Evolutionary conservation across 2,888 invertebrate species (phyloP), one percentile per base, ranked within the genome.

Genomic region (Cylloceria caligata): DNA sequence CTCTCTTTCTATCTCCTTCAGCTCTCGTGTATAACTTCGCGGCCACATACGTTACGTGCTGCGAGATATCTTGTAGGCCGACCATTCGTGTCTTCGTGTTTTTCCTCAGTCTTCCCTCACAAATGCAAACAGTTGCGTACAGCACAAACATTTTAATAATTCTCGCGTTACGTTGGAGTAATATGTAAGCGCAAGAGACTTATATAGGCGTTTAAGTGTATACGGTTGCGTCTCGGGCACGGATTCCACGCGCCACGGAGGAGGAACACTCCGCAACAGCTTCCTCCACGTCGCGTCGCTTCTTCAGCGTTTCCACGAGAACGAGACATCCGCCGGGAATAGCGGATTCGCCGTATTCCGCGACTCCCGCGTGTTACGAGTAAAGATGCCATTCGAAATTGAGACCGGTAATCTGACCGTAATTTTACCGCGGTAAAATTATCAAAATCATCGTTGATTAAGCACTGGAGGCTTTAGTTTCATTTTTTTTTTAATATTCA

Each of bases 251-350:
- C 39, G 60, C 60, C 30, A 34, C 34, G 34, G 34, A 57, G 57
- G 30, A 34, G 57, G 0, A 57, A 34, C n/a, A 34, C 34, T 30
- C n/a, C 34, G 34, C 36, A 34, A 67, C 64, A 30, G 52, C 69
- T 73, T 74, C 72, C 72, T 72, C 77, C 67, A 72, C 74, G 19
- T 57, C 42, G 67, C 57, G 30, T 21, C 5, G 30, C 11, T 49
- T 69, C 30, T 55, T 57, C 69, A 42, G 16, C 42, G 69, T 21
- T 57, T 71, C 57, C 57, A 42, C 69, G 69, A 71, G 69, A 55
- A 55, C 45, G 69, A 81, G 76, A 81, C 81, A 81, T 81, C 77
- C 81, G 81, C 81, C 68, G 81, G 81, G 77, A 81, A 68, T 81
- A 77, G 81, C 81, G 77, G 81, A 71, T 81, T 77, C 77, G 77